These are phyloP conservation scores for Caprella mutica DNA, from an alignment of 2,888 invertebrate species.

Conservation along the genomic window DNA sequence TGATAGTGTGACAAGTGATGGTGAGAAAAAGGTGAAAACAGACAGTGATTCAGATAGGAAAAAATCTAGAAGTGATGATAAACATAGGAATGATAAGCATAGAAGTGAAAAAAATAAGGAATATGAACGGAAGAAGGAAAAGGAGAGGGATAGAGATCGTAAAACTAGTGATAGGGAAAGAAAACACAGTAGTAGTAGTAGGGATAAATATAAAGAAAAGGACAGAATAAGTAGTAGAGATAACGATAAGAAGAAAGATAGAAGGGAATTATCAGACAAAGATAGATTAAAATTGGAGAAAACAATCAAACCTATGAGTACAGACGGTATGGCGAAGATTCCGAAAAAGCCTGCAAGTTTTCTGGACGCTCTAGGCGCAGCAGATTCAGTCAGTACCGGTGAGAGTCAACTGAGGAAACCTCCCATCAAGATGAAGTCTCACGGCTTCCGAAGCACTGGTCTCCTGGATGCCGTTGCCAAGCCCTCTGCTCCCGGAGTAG, in stretches of 20 bases:
- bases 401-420: slow-evolving; percentile 10
- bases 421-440: slow-evolving; percentile 29
- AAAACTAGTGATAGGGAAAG: neutral
- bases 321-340: slow-evolving; percentile 29
- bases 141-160: neutral
- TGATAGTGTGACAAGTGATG: neutral
- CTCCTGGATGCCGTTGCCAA: slow-evolving; percentile 25
- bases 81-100: neutral
- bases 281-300: slow-evolving; percentile 28
- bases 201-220: slow-evolving; percentile 13
- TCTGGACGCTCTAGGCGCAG: slow-evolving; percentile 30
- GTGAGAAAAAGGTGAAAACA: neutral
- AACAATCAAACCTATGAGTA: slow-evolving; percentile 26
- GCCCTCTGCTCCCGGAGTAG: slow-evolving; percentile 15
- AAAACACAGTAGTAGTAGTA: neutral
- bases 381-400: slow-evolving; percentile 12
- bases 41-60: neutral
- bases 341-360: slow-evolving; percentile 26
- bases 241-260: slow-evolving; percentile 5
- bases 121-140: neutral
- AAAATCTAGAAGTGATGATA: neutral
- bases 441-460: slow-evolving; percentile 29
- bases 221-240: slow-evolving; percentile 1
- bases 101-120: neutral
- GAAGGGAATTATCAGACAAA: slow-evolving; percentile 13